Evolutionary conservation across 2,888 invertebrate species (phyloP).

Genomic region (Melanostoma scalare): DNA sequence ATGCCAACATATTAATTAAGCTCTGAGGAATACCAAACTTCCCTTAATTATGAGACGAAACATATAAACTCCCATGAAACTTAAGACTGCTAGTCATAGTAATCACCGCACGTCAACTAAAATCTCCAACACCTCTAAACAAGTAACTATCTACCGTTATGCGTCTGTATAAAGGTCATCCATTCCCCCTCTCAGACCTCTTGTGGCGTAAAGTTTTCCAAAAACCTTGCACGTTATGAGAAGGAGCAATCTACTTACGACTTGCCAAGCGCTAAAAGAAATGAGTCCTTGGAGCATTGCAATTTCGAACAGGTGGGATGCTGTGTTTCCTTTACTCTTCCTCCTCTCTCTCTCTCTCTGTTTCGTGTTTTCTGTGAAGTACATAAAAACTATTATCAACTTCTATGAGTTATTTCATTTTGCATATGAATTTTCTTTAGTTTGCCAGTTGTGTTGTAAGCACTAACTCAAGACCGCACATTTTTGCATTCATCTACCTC

Average conservation of each 20-base stretch:
- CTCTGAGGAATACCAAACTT: slow-evolving; percentile 26
- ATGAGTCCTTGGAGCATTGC: slow-evolving; percentile 65
- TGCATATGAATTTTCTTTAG: slow-evolving; percentile 69
- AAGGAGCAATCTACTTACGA: slow-evolving; percentile 28
- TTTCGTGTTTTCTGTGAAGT: slow-evolving; percentile 13
- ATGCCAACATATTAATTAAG: slow-evolving; percentile 44
- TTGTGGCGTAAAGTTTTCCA: not conserved
- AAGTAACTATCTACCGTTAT: not conserved
- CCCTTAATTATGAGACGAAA: slow-evolving; percentile 31
- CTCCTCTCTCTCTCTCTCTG: not conserved
- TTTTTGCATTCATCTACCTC: not conserved
- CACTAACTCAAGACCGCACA: slow-evolving; percentile 42
- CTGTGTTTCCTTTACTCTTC: not conserved
- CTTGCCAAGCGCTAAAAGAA: slow-evolving; percentile 46
- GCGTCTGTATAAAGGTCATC: not conserved
- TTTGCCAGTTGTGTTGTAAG: slow-evolving; percentile 14
- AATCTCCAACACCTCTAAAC: slow-evolving; percentile 44
- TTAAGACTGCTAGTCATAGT: slow-evolving; percentile 59
- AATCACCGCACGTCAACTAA: slow-evolving; percentile 63
- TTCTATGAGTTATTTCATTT: slow-evolving; percentile 67
- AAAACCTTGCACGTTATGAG: slow-evolving; percentile 8
- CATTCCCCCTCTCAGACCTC: not conserved
- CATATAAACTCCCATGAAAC: slow-evolving; percentile 42
- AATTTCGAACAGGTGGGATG: slow-evolving; percentile 53
- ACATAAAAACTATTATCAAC: slow-evolving; percentile 68